A percentile compares a stretch with the other conserved stretches of the same genome.
Evolutionary conservation across 2,888 invertebrate species (phyloP).

Genomic region (Pardosa pseudoannulata): DNA sequence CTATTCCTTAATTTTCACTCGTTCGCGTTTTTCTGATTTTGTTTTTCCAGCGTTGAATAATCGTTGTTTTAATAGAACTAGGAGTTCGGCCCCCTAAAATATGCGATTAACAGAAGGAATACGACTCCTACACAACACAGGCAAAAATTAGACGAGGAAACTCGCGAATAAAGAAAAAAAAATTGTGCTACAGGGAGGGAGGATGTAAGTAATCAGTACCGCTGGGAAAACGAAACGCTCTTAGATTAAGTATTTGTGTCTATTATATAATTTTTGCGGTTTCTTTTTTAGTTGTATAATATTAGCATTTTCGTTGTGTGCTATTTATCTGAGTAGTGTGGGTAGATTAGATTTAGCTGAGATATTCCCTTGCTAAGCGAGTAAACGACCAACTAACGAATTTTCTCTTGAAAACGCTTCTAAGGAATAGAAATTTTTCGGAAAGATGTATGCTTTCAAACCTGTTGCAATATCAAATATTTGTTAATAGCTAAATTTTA

Average conservation of each 20-base stretch:
- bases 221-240: not conserved
- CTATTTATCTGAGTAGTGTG: not conserved
- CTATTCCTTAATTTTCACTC: constrained; percentile 44
- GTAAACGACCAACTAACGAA: too few species aligned
- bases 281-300: not conserved
- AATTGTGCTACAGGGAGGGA: not conserved
- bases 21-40: constrained; percentile 24
- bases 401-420: too few species aligned
- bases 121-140: not conserved
- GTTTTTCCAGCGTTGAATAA: constrained; percentile 48
- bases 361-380: too few species aligned
- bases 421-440: too few species aligned
- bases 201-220: not conserved
- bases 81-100: constrained; percentile 21
- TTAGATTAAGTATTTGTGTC: not conserved
- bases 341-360: too few species aligned
- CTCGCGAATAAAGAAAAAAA: not conserved
- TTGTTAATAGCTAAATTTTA: too few species aligned
- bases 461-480: too few species aligned
- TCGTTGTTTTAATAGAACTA: constrained; percentile 60
- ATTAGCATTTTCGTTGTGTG: not conserved
- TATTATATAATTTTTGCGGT: not conserved
- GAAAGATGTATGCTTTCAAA: too few species aligned
- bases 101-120: constrained; percentile 14
- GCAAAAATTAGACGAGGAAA: not conserved